Evolutionary conservation across 2,113 vertebrate genomes (phyloP).

Genomic region (Axis porcinus): DNA sequence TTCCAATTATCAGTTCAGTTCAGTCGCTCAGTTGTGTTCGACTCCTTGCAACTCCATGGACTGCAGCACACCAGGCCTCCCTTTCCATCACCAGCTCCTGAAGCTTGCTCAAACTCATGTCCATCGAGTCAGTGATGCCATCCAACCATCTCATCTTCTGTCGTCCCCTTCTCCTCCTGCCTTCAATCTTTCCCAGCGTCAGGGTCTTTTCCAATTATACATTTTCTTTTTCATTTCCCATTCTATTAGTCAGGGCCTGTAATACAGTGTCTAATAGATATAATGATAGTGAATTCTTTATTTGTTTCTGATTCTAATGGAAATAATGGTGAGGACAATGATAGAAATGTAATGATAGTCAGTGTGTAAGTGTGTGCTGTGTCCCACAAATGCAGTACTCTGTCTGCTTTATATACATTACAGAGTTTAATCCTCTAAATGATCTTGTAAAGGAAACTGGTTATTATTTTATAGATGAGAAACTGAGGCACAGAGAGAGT

Average conservation of each 20-base stretch:
- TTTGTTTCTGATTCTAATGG: background rate
- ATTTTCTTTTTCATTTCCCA: background rate
- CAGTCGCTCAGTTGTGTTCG: background rate
- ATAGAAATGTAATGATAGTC: background rate
- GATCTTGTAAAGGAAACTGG: background rate
- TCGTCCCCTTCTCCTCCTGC: background rate
- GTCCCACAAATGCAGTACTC: background rate
- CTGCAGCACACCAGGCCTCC: no score
- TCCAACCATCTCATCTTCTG: background rate
- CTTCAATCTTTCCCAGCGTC: background rate
- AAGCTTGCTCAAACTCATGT: background rate
- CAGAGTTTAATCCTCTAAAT: background rate
- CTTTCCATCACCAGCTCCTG: background rate
- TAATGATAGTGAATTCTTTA: background rate
- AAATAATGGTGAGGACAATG: background rate
- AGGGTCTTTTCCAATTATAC: background rate
- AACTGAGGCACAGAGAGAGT: background rate
- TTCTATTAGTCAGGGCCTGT: background rate
- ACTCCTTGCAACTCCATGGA: no score
- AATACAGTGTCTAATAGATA: background rate
- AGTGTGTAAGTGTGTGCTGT: background rate
- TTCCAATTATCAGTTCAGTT: background rate
- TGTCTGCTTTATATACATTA: background rate
- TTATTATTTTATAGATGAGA: background rate
- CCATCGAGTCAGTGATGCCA: background rate